Percentiles rank a stretch among this genome's conserved stretches.
Evolutionary conservation across 2,113 vertebrate genomes (phyloP).

Genomic region (Dipodomys merriami): DNA sequence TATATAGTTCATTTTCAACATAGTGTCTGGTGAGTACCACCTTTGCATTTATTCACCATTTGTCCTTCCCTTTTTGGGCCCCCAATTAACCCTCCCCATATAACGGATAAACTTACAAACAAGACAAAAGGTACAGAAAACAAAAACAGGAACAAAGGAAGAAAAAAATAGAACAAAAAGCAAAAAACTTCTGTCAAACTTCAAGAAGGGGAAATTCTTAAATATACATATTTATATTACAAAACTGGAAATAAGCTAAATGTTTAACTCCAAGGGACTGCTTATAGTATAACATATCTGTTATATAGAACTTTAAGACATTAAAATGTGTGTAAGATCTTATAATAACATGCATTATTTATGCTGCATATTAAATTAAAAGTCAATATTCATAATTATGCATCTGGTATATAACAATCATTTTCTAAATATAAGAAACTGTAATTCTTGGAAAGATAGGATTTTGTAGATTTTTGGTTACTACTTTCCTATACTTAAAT

Average conservation of each 20-base stretch:
- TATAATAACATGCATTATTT: conserved; percentile 20
- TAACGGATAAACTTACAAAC: too few species aligned
- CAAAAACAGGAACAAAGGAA: too few species aligned
- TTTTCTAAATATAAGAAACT: conserved; percentile 51
- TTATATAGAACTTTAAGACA: conserved; percentile 28
- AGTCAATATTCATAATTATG: conserved; percentile 1
- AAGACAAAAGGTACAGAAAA: too few species aligned
- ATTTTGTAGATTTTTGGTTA: conserved; percentile 8
- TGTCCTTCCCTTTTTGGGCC: too few species aligned
- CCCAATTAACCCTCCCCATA: too few species aligned
- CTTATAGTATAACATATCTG: conserved; percentile 12
- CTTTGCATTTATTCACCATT: too few species aligned
- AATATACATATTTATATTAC: not conserved
- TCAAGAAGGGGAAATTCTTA: not conserved
- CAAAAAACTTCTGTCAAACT: too few species aligned
- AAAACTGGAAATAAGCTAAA: conserved; percentile 40
- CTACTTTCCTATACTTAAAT: conserved; percentile 26
- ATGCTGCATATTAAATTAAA: conserved; percentile 46
- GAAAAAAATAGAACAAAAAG: too few species aligned
- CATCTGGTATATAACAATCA: conserved; percentile 2
- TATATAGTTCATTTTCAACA: too few species aligned
- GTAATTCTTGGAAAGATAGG: conserved; percentile 5
- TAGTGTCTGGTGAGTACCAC: too few species aligned
- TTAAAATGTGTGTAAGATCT: conserved; percentile 48
- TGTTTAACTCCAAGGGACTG: not conserved